Evolutionary conservation across 2,888 invertebrate species (phyloP), one percentile per base, ranked within the genome.

Genomic region (Microlaimidae sp.): DNA sequence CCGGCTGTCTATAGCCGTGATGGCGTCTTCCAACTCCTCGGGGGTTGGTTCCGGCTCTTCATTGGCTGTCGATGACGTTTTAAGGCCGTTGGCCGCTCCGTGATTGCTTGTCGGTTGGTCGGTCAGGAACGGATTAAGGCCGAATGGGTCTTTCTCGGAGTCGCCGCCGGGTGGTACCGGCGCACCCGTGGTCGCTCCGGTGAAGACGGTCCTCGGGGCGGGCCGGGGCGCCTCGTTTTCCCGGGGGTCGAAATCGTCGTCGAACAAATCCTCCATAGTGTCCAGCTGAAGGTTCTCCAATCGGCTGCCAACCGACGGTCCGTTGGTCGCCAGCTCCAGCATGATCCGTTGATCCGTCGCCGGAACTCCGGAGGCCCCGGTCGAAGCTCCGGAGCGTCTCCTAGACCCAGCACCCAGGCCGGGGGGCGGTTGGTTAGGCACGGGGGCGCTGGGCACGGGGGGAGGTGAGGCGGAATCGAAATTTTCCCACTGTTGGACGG

Each of bases 201-300:
- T 53, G 32, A 50, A 49, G 1, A 50, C 28, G 13, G 27, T 27
- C 25, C 52, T 51, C 51, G 42, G 23, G 29, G 38, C 49, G 21
- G 21, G 49, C 50, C 28, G 52, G 54, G 63, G 63, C 46, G 76
- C 79, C 69, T 86, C 86, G 62, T 79, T 82, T 23, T 86, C 86
- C 58, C 88, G 79, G 0, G 89, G 88, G 76, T 89, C 85, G 69
- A 89, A 89, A 72, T 85, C 66, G 45, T 71, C 69, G 41, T 64
- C 64, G 48, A 63, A 64, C 1, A 63, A 46, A 29, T 61, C 58
- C 21, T 56, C 56, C 43, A 59, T 40, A 26, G 70, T 81, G 64
- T 87, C 85, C 53, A 86, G 81, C 69, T 85, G 83, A 66, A 72
- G 63, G 60, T 71, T 70, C 60, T 73, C 71, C 54, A 73, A 59